Percentiles rank a stretch among this genome's conserved stretches.
These are phyloP conservation scores for Sebastes iracundus DNA, from an alignment of 2,797 vertebrate species.

Conservation along the genomic window DNA sequence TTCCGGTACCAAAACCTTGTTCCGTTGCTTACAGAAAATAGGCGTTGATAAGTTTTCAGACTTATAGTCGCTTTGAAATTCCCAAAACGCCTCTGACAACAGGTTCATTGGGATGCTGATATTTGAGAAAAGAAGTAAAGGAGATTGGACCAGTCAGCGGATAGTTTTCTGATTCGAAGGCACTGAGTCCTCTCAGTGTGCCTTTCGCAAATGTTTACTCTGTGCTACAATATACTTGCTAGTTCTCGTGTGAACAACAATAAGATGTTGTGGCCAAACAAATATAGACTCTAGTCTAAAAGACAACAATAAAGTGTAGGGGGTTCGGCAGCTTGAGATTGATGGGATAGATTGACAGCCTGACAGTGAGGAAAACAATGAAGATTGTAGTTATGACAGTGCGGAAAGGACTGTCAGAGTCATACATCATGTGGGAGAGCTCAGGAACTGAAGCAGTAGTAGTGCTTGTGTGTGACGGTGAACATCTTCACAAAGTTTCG, in stretches of 20 bases:
- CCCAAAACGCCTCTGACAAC: not conserved
- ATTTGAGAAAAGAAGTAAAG: not conserved
- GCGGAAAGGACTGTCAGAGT: slow-evolving; percentile 40
- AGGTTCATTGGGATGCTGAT: not conserved
- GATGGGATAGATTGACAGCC: slow-evolving; percentile 37
- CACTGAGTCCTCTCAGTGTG: not conserved
- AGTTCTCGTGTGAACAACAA: slow-evolving; percentile 1
- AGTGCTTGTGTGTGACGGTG: slow-evolving; percentile 11
- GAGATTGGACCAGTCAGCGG: not conserved
- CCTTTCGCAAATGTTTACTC: not conserved
- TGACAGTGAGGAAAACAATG: slow-evolving; percentile 52
- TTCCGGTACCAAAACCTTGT: not conserved
- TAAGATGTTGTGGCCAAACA: not conserved
- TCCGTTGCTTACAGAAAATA: not conserved
- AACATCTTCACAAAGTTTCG: slow-evolving; percentile 17
- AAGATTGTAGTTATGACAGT: slow-evolving; percentile 48
- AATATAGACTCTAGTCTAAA: not conserved
- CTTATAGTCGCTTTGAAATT: not conserved
- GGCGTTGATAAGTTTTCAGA: not conserved
- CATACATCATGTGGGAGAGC: slow-evolving; percentile 48
- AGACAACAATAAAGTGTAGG: slow-evolving; percentile 27
- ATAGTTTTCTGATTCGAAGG: not conserved
- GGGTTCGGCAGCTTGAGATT: slow-evolving; percentile 32
- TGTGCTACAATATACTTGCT: not conserved
- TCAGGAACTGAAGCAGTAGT: slow-evolving; percentile 19